Percentiles rank a stretch among this genome's conserved stretches.
These are phyloP conservation scores for Baronia brevicornis DNA, from an alignment of 2,888 invertebrate species.

Conservation along the genomic window DNA sequence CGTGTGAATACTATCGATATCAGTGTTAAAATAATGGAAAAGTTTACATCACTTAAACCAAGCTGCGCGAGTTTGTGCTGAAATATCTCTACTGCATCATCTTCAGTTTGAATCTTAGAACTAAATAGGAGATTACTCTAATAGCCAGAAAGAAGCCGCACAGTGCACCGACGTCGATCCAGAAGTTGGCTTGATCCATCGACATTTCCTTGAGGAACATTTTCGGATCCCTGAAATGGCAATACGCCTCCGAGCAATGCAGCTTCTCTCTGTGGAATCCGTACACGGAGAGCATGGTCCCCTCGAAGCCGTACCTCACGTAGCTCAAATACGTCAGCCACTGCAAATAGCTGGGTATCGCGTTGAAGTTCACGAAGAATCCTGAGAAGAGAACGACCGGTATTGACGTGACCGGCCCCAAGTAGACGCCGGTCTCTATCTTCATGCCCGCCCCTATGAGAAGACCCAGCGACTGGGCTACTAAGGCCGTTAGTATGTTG, in stretches of 20 bases:
- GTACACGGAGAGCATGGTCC: slow-evolving; percentile 93
- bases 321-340: slow-evolving; percentile 95
- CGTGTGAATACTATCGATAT: no score
- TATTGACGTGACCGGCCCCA: slow-evolving; percentile 92
- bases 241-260: slow-evolving; percentile 87
- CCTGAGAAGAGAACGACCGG: slow-evolving; percentile 95
- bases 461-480: slow-evolving; percentile 93
- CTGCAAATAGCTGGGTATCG: slow-evolving; percentile 90
- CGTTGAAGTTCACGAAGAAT: slow-evolving; percentile 94
- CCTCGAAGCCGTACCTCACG: slow-evolving; percentile 92
- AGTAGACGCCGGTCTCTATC: slow-evolving; percentile 85
- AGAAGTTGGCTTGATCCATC: slow-evolving; percentile 85
- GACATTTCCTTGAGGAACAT: slow-evolving; percentile 91
- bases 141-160: slow-evolving; percentile 86
- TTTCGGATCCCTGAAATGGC: slow-evolving; percentile 87
- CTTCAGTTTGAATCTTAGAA: slow-evolving; percentile 86
- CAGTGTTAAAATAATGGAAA: slow-evolving; percentile 20
- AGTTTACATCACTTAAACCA: slow-evolving; percentile 21
- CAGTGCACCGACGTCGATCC: slow-evolving; percentile 90
- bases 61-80: slow-evolving; percentile 26
- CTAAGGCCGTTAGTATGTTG: slow-evolving; percentile 88
- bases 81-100: slow-evolving; percentile 62
- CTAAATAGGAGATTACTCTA: slow-evolving; percentile 86
- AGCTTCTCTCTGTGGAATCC: slow-evolving; percentile 88
- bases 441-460: slow-evolving; percentile 95